Evolutionary conservation across 2,113 vertebrate species (phyloP).

Genomic region (Psilopogon haemacephalus): DNA sequence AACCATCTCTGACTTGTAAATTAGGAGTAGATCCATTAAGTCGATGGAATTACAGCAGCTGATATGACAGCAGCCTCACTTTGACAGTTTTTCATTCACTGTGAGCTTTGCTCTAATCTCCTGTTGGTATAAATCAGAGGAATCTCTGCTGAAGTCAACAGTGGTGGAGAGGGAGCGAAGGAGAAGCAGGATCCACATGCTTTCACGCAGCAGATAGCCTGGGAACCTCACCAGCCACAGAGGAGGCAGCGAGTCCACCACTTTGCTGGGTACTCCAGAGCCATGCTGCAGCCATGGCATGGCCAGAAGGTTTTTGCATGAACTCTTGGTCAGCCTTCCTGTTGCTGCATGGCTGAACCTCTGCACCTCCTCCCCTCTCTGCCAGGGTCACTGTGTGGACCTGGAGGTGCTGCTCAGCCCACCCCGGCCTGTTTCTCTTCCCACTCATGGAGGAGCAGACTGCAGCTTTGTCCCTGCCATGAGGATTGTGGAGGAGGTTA

Average conservation of each 20-base stretch:
- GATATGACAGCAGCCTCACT: constrained; percentile 36
- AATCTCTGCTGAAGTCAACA: not conserved
- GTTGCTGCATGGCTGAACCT: not conserved
- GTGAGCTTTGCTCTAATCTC: not conserved
- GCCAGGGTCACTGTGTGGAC: rapidly evolving
- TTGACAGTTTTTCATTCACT: constrained; percentile 10
- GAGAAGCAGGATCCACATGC: rapidly evolving
- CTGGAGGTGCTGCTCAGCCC: rapidly evolving
- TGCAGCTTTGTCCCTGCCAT: not conserved
- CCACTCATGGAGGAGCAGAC: rapidly evolving
- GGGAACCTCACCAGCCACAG: not conserved
- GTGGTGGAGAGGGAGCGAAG: not conserved
- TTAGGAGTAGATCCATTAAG: constrained; percentile 34
- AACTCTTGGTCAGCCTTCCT: not conserved
- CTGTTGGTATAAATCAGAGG: not conserved
- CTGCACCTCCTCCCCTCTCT: not conserved
- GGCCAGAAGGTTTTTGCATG: not conserved
- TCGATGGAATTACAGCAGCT: constrained; percentile 17
- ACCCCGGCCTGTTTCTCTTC: not conserved
- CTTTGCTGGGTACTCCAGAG: rapidly evolving
- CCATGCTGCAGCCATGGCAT: rapidly evolving
- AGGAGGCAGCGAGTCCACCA: not conserved
- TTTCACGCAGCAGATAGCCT: not conserved
- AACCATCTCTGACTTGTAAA: constrained; percentile 40
- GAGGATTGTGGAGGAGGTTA: not conserved